Conservation (phyloP, 2,888 invertebrate genomes). For the Pilophorus perplexus region DNA sequence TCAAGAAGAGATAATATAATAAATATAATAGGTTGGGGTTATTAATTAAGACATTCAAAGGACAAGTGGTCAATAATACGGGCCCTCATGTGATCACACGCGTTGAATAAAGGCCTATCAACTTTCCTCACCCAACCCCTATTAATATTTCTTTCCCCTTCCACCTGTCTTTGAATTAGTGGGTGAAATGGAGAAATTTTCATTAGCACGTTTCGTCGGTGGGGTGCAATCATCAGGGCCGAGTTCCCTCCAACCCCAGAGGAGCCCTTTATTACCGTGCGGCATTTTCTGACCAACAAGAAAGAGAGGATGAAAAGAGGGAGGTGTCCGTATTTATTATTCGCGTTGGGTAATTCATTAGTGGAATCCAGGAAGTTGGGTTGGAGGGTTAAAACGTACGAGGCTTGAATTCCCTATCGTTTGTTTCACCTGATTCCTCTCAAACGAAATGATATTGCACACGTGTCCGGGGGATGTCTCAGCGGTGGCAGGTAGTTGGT, state of each 20-base stretch:
- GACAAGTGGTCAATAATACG: too few relatives aligned
- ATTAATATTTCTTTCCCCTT: conserved; percentile 20
- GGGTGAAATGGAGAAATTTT: conserved; percentile 36
- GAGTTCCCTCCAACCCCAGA: neutral
- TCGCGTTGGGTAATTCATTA: conserved; percentile 39
- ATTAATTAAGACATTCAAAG: conserved; percentile 11
- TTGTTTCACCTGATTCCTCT: conserved; percentile 32
- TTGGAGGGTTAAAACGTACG: conserved; percentile 32
- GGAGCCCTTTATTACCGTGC: conserved; percentile 22
- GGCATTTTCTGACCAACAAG: conserved; percentile 26
- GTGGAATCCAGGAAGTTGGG: conserved; percentile 36
- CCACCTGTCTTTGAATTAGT: conserved; percentile 15
- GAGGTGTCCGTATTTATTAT: conserved; percentile 35
- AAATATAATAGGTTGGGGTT: too few relatives aligned
- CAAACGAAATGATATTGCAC: neutral
- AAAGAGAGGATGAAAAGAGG: neutral
- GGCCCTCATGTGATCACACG: too few relatives aligned
- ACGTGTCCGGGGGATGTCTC: conserved; percentile 9
- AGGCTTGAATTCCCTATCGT: conserved; percentile 21
- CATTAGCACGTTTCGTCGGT: conserved; percentile 33
- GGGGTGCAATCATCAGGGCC: conserved; percentile 31
- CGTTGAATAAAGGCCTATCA: too few relatives aligned
- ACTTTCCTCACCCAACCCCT: neutral
- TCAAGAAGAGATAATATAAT: too few relatives aligned
- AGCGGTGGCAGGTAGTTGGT: too few relatives aligned